Evolutionary conservation across 2,888 invertebrate species (phyloP).

Genomic region (Metacarcinus magister): DNA sequence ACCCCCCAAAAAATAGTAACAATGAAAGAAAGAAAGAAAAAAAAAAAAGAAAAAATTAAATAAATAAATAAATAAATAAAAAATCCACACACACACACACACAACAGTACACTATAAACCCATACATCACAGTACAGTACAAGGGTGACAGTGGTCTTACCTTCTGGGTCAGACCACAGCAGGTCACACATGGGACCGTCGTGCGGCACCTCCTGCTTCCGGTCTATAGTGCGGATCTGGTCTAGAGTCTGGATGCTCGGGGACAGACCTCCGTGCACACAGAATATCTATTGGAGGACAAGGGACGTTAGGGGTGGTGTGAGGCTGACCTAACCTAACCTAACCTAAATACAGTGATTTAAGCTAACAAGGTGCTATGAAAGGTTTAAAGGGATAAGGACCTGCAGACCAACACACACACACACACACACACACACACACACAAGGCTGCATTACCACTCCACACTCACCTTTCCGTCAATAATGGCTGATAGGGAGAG

Average conservation of each 20-base stretch:
- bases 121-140: too few relatives aligned
- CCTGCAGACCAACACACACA: neutral
- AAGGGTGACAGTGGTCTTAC: constrained; percentile 67
- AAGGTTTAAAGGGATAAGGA: neutral
- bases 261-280: constrained; percentile 99
- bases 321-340: too few relatives aligned
- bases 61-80: too few relatives aligned
- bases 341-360: too few relatives aligned
- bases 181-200: constrained; percentile 99
- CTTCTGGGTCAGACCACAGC: constrained; percentile 99
- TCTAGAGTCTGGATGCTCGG: constrained; percentile 99
- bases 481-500: constrained; percentile 98
- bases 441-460: neutral
- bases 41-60: too few relatives aligned
- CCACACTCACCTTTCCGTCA: constrained; percentile 90
- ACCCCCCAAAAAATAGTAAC: too few relatives aligned
- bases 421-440: too few relatives aligned
- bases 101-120: too few relatives aligned
- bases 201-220: constrained; percentile 99
- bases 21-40: too few relatives aligned
- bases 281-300: constrained; percentile 91
- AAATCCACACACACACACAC: too few relatives aligned
- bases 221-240: constrained; percentile 98
- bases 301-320: too few relatives aligned
- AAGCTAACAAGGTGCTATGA: neutral